Evolutionary conservation across 2,888 invertebrate genomes (phyloP), one percentile per base, ranked within the genome.

Genomic region (Eubasilissa splendida): DNA sequence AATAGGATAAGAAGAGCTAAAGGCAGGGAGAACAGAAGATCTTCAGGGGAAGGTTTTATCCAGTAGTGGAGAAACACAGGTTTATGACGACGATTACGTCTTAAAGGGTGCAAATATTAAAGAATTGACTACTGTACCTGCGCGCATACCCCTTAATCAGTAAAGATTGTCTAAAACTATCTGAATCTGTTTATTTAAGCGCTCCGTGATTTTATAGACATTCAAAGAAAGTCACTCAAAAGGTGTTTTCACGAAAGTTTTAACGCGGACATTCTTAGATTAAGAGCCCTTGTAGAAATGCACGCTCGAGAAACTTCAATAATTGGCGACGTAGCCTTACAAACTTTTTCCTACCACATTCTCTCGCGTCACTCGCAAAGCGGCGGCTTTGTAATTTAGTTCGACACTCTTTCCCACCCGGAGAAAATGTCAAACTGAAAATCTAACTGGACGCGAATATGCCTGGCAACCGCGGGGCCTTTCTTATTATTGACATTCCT

Each of bases 291-390:
- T 63, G 33, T 12, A 31, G 31, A 33, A 42, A 42, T 68, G 68
- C 42, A 68, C 42, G 42, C 63, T 12, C 33, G 31, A 63, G 33
- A 77, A 77, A 68, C 68, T 77, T 77, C 68, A 77, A 68, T 77
- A 77, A 77, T 77, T 77, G 77, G 77, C 58, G 56, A 56, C 66
- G 77, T 42, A 68, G 77, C 66, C 58, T 77, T 33, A 56, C 56
- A 68, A 77, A 63, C 70, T 31, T 77, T 77, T 77, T 54, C 60
- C 53, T 56, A 56, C 53, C 56, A 50, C 14, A 54, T 73, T 59
- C 74, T 59, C 14, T 74, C 59, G 22, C 59, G 59, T 22, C 60
- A 14, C 68, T 59, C 76, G 31, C 33, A 50, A 42, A 31, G 52
- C 9, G 33, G 60, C 53, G 76, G 63, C 60, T 31, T 31, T 76